Conservation (phyloP, 1,140 invertebrate species). For the Drosophila parabipectinata region DNA sequence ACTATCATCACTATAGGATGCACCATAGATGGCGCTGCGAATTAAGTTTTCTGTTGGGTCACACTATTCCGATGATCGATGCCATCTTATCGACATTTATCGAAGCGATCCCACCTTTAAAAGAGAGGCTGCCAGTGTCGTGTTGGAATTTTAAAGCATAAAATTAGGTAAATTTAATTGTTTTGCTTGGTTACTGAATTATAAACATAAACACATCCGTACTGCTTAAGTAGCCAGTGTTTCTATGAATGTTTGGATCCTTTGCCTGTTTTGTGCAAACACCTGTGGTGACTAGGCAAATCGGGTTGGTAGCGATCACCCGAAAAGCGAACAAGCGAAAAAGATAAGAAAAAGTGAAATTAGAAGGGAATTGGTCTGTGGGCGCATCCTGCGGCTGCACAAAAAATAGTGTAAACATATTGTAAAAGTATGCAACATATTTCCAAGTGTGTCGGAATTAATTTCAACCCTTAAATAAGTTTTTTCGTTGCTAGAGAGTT, state of each 20-base stretch:
- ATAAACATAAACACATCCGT: not conserved
- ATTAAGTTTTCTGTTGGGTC: not conserved
- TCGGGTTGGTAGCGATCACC: not conserved
- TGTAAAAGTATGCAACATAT: conserved; percentile 74
- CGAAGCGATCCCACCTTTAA: not conserved
- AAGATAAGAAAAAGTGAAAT: conserved; percentile 2
- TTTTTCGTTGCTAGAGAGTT: conserved; percentile 5
- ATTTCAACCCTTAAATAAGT: conserved; percentile 71
- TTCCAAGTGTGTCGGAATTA: conserved; percentile 64
- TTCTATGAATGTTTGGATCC: not conserved
- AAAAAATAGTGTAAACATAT: conserved; percentile 41
- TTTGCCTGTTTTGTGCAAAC: not conserved
- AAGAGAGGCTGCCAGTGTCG: conserved; percentile 24
- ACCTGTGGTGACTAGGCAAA: not conserved
- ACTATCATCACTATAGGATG: too few relatives aligned
- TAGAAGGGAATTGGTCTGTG: not conserved
- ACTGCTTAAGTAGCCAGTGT: not conserved
- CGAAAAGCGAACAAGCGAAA: not conserved
- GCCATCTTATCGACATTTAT: not conserved
- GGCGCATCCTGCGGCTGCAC: conserved; percentile 28
- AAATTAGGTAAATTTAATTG: conserved; percentile 50
- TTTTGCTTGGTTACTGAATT: not conserved
- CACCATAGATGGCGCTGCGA: not conserved
- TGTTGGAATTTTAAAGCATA: conserved; percentile 61
- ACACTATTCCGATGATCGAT: not conserved